phyloP scores from a whole-genome alignment of 2,797 vertebrate species.

The Pseudochaenichthys georgianus region DNA sequence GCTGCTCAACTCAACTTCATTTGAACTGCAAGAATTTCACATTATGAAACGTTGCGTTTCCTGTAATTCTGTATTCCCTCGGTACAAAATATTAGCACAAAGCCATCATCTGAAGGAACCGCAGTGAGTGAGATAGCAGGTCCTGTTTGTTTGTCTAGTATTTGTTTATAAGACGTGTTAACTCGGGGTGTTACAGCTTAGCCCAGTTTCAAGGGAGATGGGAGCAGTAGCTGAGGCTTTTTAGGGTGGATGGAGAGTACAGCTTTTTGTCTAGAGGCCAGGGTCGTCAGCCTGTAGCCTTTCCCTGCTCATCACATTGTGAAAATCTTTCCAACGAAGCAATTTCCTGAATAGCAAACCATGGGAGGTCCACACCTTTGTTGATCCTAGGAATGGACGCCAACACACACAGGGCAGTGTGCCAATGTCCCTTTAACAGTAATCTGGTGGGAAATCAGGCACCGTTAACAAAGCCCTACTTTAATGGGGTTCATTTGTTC shows the following conservation, averaged over 20 bases:
- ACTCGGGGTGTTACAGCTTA: not conserved
- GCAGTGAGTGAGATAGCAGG: not conserved
- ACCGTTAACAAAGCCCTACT: not conserved
- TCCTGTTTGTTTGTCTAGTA: constrained; percentile 5
- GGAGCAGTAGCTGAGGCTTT: constrained; percentile 3
- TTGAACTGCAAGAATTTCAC: constrained; percentile 15
- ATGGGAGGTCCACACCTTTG: constrained; percentile 35
- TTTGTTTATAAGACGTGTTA: constrained; percentile 6
- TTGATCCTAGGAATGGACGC: constrained; percentile 28
- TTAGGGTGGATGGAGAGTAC: not conserved
- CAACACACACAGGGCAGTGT: constrained; percentile 13
- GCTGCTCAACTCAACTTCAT: constrained; percentile 22
- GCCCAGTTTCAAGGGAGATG: constrained; percentile 14
- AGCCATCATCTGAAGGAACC: constrained; percentile 13
- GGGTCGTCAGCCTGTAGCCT: not conserved
- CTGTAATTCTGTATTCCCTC: not conserved
- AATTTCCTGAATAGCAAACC: constrained; percentile 8
- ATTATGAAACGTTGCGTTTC: constrained; percentile 16
- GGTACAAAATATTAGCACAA: not conserved
- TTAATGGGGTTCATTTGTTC: not conserved
- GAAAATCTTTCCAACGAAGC: constrained; percentile 11
- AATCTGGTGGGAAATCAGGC: constrained; percentile 14
- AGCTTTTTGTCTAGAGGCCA: constrained; percentile 8
- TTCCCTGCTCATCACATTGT: constrained; percentile 12
- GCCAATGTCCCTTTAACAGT: constrained; percentile 1